Evolutionary conservation across 2,113 vertebrate species (phyloP).

Genomic region (Ictidomys tridecemlineatus): DNA sequence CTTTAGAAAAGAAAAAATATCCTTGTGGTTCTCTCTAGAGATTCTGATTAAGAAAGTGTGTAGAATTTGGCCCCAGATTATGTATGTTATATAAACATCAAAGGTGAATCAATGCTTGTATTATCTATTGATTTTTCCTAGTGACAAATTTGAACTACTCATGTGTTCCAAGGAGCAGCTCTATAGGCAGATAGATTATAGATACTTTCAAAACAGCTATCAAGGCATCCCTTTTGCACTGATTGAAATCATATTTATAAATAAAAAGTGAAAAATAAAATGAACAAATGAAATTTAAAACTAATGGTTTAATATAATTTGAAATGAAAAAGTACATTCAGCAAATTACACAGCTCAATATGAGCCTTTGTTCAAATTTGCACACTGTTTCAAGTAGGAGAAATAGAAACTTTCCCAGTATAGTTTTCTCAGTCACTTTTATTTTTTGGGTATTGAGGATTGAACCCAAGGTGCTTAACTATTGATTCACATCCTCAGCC

Average conservation of each 20-base stretch:
- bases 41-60: not conserved
- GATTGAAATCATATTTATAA: not conserved
- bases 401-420: not conserved
- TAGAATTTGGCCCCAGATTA: not conserved
- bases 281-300: not conserved
- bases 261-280: not conserved
- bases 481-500: too few relatives aligned
- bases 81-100: not conserved
- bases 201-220: not conserved
- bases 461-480: too few relatives aligned
- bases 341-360: not conserved
- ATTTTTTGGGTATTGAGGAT: too few relatives aligned
- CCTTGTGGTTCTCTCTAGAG: not conserved
- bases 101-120: not conserved
- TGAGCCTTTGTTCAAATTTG: not conserved
- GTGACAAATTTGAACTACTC: too few relatives aligned
- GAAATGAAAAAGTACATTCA: not conserved
- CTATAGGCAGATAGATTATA: not conserved
- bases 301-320: not conserved
- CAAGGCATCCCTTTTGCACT: not conserved
- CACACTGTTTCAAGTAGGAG: constrained; percentile 27
- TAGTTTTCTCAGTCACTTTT: not conserved
- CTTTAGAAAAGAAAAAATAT: not conserved
- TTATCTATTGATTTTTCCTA: constrained; percentile 30
- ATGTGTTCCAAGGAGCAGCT: not conserved